Base-by-base conservation (phyloP, 2,888 invertebrate genomes). In the Zaprionus bogoriensis region DNA sequence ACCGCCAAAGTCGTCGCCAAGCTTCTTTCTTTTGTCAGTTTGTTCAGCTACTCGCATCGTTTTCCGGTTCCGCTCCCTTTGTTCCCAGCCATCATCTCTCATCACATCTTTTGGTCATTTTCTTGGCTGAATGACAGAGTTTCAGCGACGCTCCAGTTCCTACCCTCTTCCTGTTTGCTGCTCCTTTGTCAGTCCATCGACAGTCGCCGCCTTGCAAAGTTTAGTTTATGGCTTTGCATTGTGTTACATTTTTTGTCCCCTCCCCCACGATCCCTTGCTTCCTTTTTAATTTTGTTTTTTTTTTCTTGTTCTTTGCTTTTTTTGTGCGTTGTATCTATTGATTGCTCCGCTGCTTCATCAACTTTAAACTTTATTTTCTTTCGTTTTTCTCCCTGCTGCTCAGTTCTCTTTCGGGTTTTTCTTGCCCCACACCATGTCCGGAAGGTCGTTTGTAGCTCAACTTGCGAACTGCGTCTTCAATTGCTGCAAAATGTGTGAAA, bases 301-400 rank as follows among this genome's bases (percentile, higher is more conserved):
- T 47, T 50, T 32, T 44, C 10, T 42, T 12, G 48, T 12, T 19
- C 12, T 12, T 25, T 0, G 47, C 42, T 55, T 62, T 65, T 55
- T 44, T 51, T 14, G 12, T 42, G 59, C 51, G 58, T 27, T 65
- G 32, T 60, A 64, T 63, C 53, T 65, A 67, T 65, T 65, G 77
- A 69, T 74, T 64, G 61, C 60, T 48, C 4, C 50, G 64, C 65
- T 61, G 62, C 59, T 67, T 68, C 62, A 76, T 73, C 70, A 79
- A 76, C 67, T 70, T 79, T 70, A 62, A 76, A 74, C 63, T 76
- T 69, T 66, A 68, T 71, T 64, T 67, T 65, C 22, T 45, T 44
- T 44, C 47, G 25, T 44, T 69, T 67, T 51, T 32, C 41, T 32
- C 50, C 51, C 22, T 52, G 30, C 14, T 39, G 9, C 1, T 23